A percentile compares a stretch with the other conserved stretches of the same genome.
phyloP scores from a whole-genome alignment of 2,888 invertebrate species.

The Rhabditophanes sp. region DNA sequence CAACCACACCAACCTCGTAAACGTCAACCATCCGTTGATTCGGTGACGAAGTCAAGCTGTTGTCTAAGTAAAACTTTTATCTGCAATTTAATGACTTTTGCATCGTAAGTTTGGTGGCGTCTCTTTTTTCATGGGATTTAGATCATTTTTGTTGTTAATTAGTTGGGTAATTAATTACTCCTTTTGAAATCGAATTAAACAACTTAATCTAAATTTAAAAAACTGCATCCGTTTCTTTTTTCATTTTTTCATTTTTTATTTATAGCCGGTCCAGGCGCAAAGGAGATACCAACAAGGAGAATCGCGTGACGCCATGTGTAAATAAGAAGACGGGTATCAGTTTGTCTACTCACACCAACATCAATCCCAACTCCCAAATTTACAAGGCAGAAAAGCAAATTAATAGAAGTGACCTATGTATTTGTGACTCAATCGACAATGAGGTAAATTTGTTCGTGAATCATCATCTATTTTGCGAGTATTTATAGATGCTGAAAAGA shows the following conservation, averaged over 20 bases:
- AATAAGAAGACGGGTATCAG: slow-evolving; percentile 9
- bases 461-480: no score
- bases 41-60: no score
- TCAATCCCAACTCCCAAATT: no score
- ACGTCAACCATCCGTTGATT: no score
- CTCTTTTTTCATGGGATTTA: no score
- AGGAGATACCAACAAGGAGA: slow-evolving; percentile 11
- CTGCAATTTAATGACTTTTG: slow-evolving; percentile 39
- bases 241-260: slow-evolving; percentile 1
- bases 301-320: slow-evolving; percentile 6
- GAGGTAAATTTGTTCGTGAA: slow-evolving; percentile 9
- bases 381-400: slow-evolving; percentile 1
- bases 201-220: slow-evolving; percentile 5
- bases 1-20: no score
- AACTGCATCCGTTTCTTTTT: slow-evolving; percentile 2
- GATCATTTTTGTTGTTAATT: slow-evolving; percentile 6
- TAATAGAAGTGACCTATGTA: slow-evolving; percentile 19
- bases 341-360: slow-evolving; percentile 7
- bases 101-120: slow-evolving; percentile 35
- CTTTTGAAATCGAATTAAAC: slow-evolving; percentile 5
- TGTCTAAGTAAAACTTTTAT: slow-evolving; percentile 38
- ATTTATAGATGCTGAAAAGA: slow-evolving; percentile 56
- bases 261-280: slow-evolving; percentile 26
- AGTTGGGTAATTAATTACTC: no score
- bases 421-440: slow-evolving; percentile 40